These are phyloP conservation scores for Pluvianellus socialis DNA, from an alignment of 2,113 vertebrate species.

Conservation along the genomic window DNA sequence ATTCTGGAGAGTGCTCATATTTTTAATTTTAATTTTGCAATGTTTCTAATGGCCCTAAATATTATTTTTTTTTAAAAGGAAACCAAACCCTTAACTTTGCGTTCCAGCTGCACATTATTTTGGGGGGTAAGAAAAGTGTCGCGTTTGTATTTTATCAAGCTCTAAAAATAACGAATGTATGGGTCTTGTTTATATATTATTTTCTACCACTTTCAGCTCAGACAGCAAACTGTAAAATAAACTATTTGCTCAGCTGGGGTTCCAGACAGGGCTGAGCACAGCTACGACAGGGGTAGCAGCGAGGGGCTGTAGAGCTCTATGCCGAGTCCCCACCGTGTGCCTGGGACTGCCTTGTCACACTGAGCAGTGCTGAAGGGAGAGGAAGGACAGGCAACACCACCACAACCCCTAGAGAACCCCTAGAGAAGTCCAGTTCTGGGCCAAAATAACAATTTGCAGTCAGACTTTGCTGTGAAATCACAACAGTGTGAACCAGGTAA, in stretches of 20 bases:
- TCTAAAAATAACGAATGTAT: background rate
- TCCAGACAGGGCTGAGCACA: background rate
- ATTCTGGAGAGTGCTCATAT: accelerated
- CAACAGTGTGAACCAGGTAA: background rate
- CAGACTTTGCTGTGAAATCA: background rate
- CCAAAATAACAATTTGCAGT: background rate
- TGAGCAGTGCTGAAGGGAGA: background rate
- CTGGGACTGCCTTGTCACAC: background rate
- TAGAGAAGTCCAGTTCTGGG: background rate
- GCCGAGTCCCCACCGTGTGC: background rate
- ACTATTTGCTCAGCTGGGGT: background rate
- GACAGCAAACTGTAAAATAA: background rate
- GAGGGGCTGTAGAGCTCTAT: background rate
- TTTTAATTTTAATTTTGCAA: background rate
- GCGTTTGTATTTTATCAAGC: background rate
- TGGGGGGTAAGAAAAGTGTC: background rate
- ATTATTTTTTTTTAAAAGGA: background rate
- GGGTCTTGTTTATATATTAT: background rate
- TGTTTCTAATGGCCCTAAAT: background rate
- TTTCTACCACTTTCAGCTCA: background rate
- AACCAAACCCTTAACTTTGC: background rate
- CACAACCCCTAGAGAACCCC: background rate
- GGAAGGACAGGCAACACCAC: background rate
- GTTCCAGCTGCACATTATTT: background rate
- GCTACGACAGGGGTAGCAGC: background rate